Conservation (phyloP, 2,113 vertebrate species). For the Corythoichthys haematopterus region DNA sequence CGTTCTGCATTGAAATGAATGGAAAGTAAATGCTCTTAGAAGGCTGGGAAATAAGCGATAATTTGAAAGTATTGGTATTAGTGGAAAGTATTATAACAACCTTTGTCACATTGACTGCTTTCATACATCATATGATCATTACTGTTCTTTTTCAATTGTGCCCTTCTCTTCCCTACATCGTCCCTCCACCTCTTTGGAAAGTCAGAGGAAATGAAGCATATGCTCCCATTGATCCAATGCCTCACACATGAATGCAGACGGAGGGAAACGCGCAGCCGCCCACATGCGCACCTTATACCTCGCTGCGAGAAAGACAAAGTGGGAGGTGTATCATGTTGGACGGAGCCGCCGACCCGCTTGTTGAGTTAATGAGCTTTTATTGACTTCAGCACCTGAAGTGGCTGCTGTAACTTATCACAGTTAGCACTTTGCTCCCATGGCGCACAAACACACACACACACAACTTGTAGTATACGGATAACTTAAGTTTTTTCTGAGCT, state of each 20-base stretch:
- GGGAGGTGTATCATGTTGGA: conserved; percentile 52
- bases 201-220: conserved; percentile 35
- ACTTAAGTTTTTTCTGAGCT: neutral
- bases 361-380: conserved; percentile 71
- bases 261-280: conserved; percentile 7
- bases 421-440: conserved; percentile 42
- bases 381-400: conserved; percentile 64
- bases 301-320: conserved; percentile 56
- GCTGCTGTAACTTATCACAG: conserved; percentile 65
- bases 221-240: conserved; percentile 27
- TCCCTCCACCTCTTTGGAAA: conserved; percentile 13
- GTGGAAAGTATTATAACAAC: neutral
- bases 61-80: neutral
- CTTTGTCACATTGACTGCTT: neutral
- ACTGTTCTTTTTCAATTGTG: neutral
- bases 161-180: neutral
- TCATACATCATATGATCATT: neutral
- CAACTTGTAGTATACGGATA: too few relatives aligned
- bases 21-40: neutral
- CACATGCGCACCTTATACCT: neutral
- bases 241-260: conserved; percentile 21
- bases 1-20: neutral
- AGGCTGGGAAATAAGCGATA: conserved; percentile 4
- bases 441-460: conserved; percentile 6
- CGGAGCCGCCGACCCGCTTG: conserved; percentile 59